These are phyloP conservation scores for Paramisgurnus dabryanus DNA, from an alignment of 2,113 vertebrate genomes.

Conservation along the genomic window DNA sequence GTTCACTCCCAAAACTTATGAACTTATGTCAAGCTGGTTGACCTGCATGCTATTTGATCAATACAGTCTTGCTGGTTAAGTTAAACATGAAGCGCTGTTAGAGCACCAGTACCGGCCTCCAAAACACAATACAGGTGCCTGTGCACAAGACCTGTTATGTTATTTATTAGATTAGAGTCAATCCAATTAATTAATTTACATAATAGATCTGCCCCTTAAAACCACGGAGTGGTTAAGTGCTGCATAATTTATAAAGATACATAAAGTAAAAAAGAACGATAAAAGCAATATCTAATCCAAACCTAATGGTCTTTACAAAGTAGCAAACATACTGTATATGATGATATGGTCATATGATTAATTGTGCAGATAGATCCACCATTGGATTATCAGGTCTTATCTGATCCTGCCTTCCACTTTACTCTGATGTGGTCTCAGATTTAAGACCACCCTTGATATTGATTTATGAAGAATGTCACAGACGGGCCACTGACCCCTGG, in stretches of 20 bases:
- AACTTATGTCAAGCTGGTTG: too few relatives aligned
- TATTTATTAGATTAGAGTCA: too few relatives aligned
- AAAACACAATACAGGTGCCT: too few relatives aligned
- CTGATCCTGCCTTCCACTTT: constrained; percentile 66
- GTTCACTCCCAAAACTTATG: not conserved
- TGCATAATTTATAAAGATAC: too few relatives aligned
- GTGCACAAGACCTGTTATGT: too few relatives aligned
- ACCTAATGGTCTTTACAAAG: too few relatives aligned
- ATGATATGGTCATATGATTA: not conserved
- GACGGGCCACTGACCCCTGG: constrained; percentile 55
- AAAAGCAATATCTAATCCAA: too few relatives aligned
- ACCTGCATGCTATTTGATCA: not conserved
- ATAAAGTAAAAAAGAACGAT: too few relatives aligned
- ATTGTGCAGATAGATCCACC: not conserved
- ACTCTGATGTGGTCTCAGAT: constrained; percentile 59
- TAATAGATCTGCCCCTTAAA: too few relatives aligned
- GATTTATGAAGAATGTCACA: constrained; percentile 66
- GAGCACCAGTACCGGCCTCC: not conserved
- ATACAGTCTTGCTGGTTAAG: not conserved
- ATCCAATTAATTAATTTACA: too few relatives aligned
- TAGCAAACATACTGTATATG: too few relatives aligned
- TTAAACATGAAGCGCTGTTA: not conserved
- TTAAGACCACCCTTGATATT: constrained; percentile 56
- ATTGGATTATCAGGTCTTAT: constrained; percentile 55
- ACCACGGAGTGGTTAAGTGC: too few relatives aligned